These are phyloP conservation scores for Tenualosa ilisha DNA, from an alignment of 2,797 vertebrate species.

Conservation along the genomic window DNA sequence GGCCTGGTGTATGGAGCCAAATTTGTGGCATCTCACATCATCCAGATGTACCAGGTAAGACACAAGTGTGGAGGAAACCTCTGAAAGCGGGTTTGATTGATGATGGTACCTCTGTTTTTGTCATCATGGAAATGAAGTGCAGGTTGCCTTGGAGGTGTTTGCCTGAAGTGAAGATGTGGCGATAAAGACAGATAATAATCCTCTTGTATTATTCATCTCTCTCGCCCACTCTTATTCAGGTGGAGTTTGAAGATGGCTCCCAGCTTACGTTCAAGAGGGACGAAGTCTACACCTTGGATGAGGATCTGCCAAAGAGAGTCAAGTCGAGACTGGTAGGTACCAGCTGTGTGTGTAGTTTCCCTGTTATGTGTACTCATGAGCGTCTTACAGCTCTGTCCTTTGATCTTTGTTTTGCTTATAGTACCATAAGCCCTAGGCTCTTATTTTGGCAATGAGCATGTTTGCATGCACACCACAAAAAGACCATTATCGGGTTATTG, in stretches of 20 bases:
- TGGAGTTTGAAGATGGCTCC: conserved; percentile 97
- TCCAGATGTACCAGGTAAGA: conserved; percentile 96
- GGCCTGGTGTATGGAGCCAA: conserved; percentile 95
- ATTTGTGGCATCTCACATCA: conserved; percentile 91
- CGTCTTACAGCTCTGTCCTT: conserved; percentile 15
- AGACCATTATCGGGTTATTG: too few relatives aligned
- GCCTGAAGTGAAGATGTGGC: background rate
- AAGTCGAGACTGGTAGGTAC: conserved; percentile 90
- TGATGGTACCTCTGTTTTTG: too few relatives aligned
- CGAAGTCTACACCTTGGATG: conserved; percentile 94
- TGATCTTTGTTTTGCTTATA: background rate
- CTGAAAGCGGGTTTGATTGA: too few relatives aligned
- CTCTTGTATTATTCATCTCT: background rate
- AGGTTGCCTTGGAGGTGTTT: too few relatives aligned
- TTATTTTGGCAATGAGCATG: background rate
- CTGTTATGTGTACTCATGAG: too few relatives aligned
- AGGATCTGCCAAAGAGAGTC: conserved; percentile 97
- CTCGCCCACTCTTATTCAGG: conserved; percentile 67
- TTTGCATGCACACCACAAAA: too few relatives aligned
- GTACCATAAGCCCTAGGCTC: background rate
- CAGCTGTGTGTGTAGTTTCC: background rate
- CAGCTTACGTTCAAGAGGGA: conserved; percentile 95
- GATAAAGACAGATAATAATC: background rate
- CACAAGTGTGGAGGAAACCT: too few relatives aligned
- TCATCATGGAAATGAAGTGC: too few relatives aligned